Base-by-base conservation (phyloP, 2,797 vertebrate species). In the Gymnodraco acuticeps region DNA sequence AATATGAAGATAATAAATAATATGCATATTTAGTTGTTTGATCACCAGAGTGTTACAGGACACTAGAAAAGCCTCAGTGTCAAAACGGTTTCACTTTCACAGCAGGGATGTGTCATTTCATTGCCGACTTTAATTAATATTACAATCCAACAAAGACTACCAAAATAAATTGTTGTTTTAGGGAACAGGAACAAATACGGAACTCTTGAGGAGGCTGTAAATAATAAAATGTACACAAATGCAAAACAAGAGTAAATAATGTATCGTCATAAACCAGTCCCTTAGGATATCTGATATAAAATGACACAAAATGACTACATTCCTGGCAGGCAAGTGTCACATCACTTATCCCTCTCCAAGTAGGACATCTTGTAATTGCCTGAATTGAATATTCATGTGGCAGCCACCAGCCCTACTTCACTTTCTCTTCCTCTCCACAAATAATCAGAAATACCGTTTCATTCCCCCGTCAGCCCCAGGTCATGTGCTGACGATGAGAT, bases 361-460 rank as follows among this genome's bases (percentile, higher is more conserved):
- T 88, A 81, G 83, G 82, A 88, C 86, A 86, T 84, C 62, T 82
- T 91, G 85, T 88, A 87, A 91, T 90, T 86, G 80, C 64, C 68
- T 79, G 72, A 80, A 79, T 82, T 89, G 83, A 88, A 90, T 88
- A 88, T 91, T 89, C 80, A 87, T 81, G 73, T 77, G 75, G 63
- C 76, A 74, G 75, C 81, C 76, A 75, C 51, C 72, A 78, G 80
- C 60, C 63, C 73, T 50, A 64, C 76, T 84, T 77, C 63, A 77
- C 81, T 80, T 83, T 81, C 60, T 42, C 79, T 70, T 20, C 62
- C 70, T 61, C 73, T 75, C 75, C 42, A 66, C 80, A 92, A 88
- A 89, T 82, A 88, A 87, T 90, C 81, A 79, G 70, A 89, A 92
- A 90, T 85, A 89, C 73, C 74, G 77, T 91, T 90, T 90, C 50